Conservation (phyloP, 2,113 vertebrate genomes). For the Coptodon rendalli region DNA sequence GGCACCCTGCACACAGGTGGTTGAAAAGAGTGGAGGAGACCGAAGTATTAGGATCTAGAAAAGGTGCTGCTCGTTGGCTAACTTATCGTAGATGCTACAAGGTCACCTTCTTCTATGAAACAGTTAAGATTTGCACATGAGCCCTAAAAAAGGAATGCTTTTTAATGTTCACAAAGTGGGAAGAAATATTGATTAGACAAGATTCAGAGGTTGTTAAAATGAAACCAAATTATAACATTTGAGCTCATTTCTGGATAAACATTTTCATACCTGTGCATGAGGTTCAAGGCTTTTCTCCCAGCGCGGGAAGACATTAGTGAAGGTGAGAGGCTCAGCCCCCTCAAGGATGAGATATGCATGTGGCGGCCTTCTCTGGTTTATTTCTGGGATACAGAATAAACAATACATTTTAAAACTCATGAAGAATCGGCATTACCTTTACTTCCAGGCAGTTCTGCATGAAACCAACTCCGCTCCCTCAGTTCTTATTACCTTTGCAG, state of each 20-base stretch:
- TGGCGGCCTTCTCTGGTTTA: slow-evolving; percentile 68
- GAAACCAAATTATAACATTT: background rate
- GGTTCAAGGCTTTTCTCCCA: slow-evolving; percentile 64
- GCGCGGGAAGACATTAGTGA: slow-evolving; percentile 76
- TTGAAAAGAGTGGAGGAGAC: background rate
- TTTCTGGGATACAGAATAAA: slow-evolving; percentile 49
- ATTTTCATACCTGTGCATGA: slow-evolving; percentile 38
- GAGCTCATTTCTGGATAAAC: background rate
- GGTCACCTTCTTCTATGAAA: rapidly evolving
- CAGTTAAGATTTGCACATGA: background rate
- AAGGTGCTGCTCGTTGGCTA: rapidly evolving
- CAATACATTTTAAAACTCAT: background rate
- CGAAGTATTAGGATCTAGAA: background rate
- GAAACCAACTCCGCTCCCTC: background rate
- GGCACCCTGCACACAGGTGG: background rate
- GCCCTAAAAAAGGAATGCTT: background rate
- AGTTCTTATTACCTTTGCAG: slow-evolving; percentile 65
- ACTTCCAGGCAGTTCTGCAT: background rate
- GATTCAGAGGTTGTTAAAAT: background rate
- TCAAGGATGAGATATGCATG: slow-evolving; percentile 71
- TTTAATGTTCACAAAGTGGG: rapidly evolving
- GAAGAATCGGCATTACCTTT: background rate
- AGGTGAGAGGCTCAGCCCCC: slow-evolving; percentile 74
- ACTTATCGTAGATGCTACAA: background rate
- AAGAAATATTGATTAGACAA: background rate